phyloP scores from a whole-genome alignment of 2,797 vertebrate genomes.

The Sphaeramia orbicularis region DNA sequence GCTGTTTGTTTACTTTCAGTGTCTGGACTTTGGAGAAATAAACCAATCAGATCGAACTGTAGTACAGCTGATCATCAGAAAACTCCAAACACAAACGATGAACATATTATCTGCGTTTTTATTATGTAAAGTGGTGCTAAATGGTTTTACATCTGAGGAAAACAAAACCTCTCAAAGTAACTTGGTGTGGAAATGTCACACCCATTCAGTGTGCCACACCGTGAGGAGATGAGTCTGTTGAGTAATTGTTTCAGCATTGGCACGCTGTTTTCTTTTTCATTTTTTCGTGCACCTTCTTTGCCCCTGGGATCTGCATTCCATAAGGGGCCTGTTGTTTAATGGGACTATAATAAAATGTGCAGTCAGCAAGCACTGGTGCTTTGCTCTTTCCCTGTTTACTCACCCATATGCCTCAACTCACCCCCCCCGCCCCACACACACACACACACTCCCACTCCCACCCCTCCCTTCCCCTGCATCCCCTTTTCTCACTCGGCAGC shows the following conservation, averaged over 20 bases:
- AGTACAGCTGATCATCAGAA: too few species aligned
- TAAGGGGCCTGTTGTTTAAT: slow-evolving; percentile 76
- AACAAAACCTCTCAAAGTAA: slow-evolving; percentile 20
- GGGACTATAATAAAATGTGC: slow-evolving; percentile 71
- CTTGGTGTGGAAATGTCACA: slow-evolving; percentile 36
- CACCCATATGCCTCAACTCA: slow-evolving; percentile 34
- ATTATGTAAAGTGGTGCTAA: too few species aligned
- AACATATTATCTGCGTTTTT: too few species aligned
- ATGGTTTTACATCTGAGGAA: not conserved
- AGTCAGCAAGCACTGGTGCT: slow-evolving; percentile 62
- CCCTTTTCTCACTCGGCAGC: slow-evolving; percentile 50
- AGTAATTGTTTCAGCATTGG: slow-evolving; percentile 59
- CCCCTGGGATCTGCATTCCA: slow-evolving; percentile 68
- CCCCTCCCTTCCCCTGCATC: slow-evolving; percentile 1
- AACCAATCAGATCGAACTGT: too few species aligned
- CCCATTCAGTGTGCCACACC: slow-evolving; percentile 21
- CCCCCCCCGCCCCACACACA: slow-evolving; percentile 20
- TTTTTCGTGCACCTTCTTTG: slow-evolving; percentile 49
- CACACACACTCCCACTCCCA: slow-evolving; percentile 5
- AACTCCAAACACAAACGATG: too few species aligned
- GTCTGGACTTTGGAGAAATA: too few species aligned
- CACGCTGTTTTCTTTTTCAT: slow-evolving; percentile 24
- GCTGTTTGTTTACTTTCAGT: too few species aligned
- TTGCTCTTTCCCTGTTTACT: slow-evolving; percentile 60
- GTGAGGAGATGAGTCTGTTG: slow-evolving; percentile 15